phyloP scores from a whole-genome alignment of 2,113 vertebrate species.

The Epinephelus moara region DNA sequence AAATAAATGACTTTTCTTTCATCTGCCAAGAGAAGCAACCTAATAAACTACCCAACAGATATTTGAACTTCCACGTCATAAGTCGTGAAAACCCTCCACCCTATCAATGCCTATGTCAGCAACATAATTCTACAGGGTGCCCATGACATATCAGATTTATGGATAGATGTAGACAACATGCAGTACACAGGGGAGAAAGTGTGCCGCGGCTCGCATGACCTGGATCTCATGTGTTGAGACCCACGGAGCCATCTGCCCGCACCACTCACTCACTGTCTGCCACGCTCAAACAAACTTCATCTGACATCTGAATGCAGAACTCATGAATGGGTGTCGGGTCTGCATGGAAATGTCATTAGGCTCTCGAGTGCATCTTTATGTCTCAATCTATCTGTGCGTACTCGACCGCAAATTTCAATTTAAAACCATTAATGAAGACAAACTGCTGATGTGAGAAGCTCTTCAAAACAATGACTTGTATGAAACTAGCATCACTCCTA shows the following conservation, averaged over 20 bases:
- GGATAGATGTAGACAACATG: conserved; percentile 53
- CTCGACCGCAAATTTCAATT: not conserved
- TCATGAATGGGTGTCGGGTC: conserved; percentile 30
- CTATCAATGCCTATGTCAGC: conserved; percentile 37
- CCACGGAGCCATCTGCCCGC: conserved; percentile 63
- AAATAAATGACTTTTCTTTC: not conserved
- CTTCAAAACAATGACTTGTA: conserved; percentile 8
- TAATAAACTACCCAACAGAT: conserved; percentile 41
- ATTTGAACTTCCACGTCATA: conserved; percentile 46
- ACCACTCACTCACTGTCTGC: conserved; percentile 64
- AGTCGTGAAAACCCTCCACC: conserved; percentile 23
- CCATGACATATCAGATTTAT: conserved; percentile 57
- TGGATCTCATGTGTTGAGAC: conserved; percentile 53
- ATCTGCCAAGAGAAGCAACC: conserved; percentile 37
- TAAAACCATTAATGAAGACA: conserved; percentile 30
- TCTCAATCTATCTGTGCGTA: not conserved
- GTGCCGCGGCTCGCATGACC: conserved; percentile 63
- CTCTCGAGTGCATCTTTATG: not conserved
- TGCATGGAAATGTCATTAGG: conserved; percentile 30
- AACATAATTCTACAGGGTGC: conserved; percentile 39
- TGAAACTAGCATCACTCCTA: conserved; percentile 18
- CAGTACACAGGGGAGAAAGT: conserved; percentile 80
- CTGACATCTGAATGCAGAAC: conserved; percentile 26
- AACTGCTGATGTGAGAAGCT: conserved; percentile 22
- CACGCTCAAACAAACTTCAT: conserved; percentile 10